A percentile compares a stretch with the other conserved stretches of the same genome.
Conservation (phyloP, 2,888 invertebrate genomes). For the Stramonita haemastoma region DNA sequence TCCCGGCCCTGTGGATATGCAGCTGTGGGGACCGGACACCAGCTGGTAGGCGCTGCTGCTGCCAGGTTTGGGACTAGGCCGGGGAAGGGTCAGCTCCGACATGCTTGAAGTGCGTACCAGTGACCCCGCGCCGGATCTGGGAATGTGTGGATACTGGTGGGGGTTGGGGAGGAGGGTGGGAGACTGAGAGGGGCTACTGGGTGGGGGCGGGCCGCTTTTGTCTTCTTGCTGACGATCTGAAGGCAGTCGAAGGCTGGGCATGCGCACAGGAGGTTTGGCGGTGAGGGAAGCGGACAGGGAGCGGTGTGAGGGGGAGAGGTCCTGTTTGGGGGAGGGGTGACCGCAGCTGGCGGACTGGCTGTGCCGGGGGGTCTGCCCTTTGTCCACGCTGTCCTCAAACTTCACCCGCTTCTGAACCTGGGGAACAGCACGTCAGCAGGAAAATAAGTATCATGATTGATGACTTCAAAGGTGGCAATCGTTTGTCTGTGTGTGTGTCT, state of each 20-base stretch:
- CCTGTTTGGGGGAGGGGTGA: not conserved
- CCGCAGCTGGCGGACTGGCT: conserved; percentile 12
- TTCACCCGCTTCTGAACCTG: conserved; percentile 43
- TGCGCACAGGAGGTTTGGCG: not conserved
- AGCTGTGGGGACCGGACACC: not conserved
- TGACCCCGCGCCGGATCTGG: conserved; percentile 2
- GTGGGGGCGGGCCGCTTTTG: not conserved
- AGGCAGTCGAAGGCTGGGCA: conserved; percentile 11
- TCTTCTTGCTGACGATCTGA: conserved; percentile 2
- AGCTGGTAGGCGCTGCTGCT: not conserved
- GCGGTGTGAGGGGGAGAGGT: not conserved
- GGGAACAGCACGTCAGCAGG: not conserved
- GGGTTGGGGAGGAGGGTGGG: conserved; percentile 3
- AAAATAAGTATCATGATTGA: not conserved
- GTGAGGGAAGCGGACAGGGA: conserved; percentile 2
- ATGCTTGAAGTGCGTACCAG: conserved; percentile 5
- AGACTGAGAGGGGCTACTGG: not conserved
- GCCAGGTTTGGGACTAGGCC: not conserved
- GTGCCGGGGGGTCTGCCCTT: conserved; percentile 6
- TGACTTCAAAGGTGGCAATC: not conserved
- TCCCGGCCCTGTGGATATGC: not conserved
- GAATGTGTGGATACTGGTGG: conserved; percentile 26
- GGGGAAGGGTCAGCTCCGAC: conserved; percentile 23
- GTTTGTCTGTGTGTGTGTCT: not conserved
- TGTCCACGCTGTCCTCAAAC: conserved; percentile 41